Evolutionary conservation across 2,888 invertebrate genomes (phyloP).

Genomic region (Eupithecia dodoneata): DNA sequence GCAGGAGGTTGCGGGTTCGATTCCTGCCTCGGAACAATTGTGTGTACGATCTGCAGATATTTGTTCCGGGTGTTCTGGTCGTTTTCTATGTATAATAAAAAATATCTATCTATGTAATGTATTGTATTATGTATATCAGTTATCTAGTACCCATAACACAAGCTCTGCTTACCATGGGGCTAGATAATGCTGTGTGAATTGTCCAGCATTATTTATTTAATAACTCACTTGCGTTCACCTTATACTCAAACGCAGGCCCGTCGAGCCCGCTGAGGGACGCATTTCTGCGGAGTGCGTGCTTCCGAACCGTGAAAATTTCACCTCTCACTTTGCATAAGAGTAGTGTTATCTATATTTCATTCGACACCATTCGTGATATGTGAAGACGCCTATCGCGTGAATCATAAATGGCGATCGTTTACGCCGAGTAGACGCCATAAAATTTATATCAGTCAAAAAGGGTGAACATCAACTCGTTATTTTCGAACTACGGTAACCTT

Average conservation of each 20-base stretch:
- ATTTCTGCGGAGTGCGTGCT: conserved; percentile 67
- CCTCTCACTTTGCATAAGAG: conserved; percentile 74
- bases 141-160: no score
- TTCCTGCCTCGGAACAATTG: no score
- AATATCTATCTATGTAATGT: no score
- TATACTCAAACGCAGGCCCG: conserved; percentile 50
- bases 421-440: conserved; percentile 61
- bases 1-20: no score
- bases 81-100: no score
- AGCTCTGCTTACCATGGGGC: no score
- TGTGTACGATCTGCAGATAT: no score
- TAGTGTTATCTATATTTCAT: conserved; percentile 76
- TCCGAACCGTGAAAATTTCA: conserved; percentile 69
- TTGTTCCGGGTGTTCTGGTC: no score
- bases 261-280: conserved; percentile 66
- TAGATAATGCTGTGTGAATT: no score
- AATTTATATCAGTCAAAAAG: conserved; percentile 60
- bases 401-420: conserved; percentile 78
- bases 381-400: conserved; percentile 73
- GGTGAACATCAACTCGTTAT: conserved; percentile 49
- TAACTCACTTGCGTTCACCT: background rate
- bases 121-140: no score
- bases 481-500: conserved; percentile 50
- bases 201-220: no score
- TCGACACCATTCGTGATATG: conserved; percentile 66